Percentiles rank a stretch among this genome's conserved stretches.
These are phyloP conservation scores for Pogonocichla stellata DNA, from an alignment of 2,113 vertebrate genomes.

Conservation along the genomic window DNA sequence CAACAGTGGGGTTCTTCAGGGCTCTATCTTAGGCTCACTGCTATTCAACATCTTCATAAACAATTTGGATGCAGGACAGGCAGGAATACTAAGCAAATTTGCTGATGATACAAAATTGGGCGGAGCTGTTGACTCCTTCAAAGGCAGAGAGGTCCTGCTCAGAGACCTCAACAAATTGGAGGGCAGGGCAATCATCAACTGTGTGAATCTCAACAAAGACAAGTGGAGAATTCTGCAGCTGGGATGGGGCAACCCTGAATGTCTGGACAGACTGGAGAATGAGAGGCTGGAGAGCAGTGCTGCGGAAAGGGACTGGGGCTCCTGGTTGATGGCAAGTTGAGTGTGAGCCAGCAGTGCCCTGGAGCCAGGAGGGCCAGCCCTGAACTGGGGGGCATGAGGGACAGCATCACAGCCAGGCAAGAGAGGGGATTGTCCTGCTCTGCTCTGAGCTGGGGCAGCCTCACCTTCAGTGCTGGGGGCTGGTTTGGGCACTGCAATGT, in stretches of 20 bases:
- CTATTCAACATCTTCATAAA: background rate
- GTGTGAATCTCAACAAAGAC: background rate
- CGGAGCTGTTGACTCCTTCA: background rate
- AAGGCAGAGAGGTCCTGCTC: too few relatives aligned
- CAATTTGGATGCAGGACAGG: background rate
- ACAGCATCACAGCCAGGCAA: accelerated
- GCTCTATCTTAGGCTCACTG: background rate
- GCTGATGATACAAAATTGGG: background rate
- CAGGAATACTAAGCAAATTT: background rate
- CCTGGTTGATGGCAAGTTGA: accelerated
- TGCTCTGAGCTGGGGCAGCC: accelerated
- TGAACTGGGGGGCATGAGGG: accelerated
- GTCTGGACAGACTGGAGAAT: accelerated
- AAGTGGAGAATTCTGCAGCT: background rate
- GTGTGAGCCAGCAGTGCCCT: accelerated
- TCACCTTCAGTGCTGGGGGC: accelerated
- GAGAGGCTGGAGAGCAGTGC: background rate
- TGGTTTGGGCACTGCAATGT: accelerated
- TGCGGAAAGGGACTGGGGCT: accelerated
- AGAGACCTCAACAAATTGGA: accelerated
- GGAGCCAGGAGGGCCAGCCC: background rate
- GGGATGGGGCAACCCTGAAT: background rate
- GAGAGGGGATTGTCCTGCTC: accelerated
- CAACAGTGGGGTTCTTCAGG: too few relatives aligned
- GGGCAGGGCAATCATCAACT: background rate